Evolutionary conservation across 2,113 vertebrate species (phyloP).

Genomic region (Tenrec ecaudatus): DNA sequence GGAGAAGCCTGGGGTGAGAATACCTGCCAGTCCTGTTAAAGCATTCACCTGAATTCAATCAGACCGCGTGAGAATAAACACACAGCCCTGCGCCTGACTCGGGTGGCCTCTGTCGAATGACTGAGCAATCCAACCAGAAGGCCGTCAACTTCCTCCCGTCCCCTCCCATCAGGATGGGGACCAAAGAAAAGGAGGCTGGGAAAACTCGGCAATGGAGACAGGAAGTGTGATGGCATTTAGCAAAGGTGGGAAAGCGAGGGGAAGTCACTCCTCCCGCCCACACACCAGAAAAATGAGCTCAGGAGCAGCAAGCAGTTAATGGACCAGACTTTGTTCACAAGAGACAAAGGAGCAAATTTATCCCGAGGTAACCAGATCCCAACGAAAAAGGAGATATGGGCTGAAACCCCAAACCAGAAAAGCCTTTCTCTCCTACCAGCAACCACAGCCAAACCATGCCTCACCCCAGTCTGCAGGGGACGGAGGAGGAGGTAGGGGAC

Average conservation of each 20-base stretch:
- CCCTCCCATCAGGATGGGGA: background rate
- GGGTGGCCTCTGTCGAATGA: background rate
- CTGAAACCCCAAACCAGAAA: conserved; percentile 18
- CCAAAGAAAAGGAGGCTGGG: background rate
- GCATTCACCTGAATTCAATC: background rate
- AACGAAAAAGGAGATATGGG: background rate
- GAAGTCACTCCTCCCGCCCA: background rate
- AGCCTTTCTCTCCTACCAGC: background rate
- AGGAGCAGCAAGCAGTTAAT: conserved; percentile 36
- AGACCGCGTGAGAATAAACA: background rate
- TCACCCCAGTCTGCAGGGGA: background rate
- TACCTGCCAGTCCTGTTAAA: background rate
- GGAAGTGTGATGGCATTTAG: conserved; percentile 35
- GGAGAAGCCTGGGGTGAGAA: background rate
- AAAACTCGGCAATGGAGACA: background rate
- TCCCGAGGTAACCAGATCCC: background rate
- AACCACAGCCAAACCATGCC: background rate
- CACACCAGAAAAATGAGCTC: background rate
- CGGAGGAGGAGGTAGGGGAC: background rate
- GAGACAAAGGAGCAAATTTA: conserved; percentile 21
- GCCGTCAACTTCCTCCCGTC: background rate
- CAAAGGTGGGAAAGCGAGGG: conserved; percentile 29
- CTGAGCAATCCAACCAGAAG: background rate
- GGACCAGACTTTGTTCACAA: background rate
- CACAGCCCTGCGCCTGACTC: background rate